A percentile compares a stretch with the other conserved stretches of the same genome.
These are phyloP conservation scores for Drosophila testacea DNA, from an alignment of 2,888 invertebrate species.

Conservation along the genomic window DNA sequence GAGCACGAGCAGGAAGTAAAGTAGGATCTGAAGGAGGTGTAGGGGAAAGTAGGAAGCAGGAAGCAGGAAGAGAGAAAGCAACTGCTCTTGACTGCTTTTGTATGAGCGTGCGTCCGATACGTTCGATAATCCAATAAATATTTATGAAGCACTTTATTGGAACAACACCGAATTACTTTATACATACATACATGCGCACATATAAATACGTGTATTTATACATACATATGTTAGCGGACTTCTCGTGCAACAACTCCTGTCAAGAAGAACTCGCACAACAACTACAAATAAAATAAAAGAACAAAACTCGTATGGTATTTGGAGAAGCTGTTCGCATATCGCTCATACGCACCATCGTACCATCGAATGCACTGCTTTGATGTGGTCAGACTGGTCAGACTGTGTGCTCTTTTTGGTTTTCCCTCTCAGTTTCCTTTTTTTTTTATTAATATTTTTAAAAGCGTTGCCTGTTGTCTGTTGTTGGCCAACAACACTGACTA, in stretches of 20 bases:
- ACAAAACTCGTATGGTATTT: constrained; percentile 41
- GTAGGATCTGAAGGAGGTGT: not conserved
- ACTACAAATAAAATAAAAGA: constrained; percentile 15
- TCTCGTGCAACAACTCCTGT: constrained; percentile 36
- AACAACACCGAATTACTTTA: constrained; percentile 81
- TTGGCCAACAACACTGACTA: constrained; percentile 4
- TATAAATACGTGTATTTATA: not conserved
- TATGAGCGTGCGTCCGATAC: constrained; percentile 55
- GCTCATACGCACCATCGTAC: constrained; percentile 66
- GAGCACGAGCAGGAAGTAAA: constrained; percentile 10
- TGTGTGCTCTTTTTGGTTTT: constrained; percentile 22
- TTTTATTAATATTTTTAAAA: constrained; percentile 61
- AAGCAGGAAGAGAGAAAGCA: not conserved
- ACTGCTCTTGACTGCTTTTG: constrained; percentile 25
- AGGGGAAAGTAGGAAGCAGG: no score
- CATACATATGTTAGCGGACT: constrained; percentile 13
- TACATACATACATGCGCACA: constrained; percentile 38
- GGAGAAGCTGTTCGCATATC: constrained; percentile 42
- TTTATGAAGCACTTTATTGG: constrained; percentile 82
- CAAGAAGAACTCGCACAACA: constrained; percentile 44
- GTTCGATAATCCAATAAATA: constrained; percentile 81
- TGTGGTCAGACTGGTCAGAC: constrained; percentile 61
- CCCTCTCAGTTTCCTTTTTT: constrained; percentile 8
- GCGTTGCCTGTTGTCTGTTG: constrained; percentile 39
- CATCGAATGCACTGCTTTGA: constrained; percentile 46